Percentiles rank a stretch among this genome's conserved stretches.
Evolutionary conservation across 2,888 invertebrate species (phyloP).

Genomic region (Pyrrhosoma nymphula): DNA sequence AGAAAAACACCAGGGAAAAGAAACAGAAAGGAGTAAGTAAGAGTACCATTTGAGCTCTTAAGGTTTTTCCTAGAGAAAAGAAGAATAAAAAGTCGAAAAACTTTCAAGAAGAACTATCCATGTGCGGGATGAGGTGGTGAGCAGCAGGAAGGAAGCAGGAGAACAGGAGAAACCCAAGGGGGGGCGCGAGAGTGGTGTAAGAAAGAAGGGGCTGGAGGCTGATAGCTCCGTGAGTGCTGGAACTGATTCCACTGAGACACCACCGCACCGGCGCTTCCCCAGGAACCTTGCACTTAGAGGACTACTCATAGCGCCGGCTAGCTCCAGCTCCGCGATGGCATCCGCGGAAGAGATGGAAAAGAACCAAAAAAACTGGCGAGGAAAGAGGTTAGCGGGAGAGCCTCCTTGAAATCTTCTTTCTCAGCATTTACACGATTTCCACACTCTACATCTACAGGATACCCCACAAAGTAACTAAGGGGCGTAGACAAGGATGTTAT

Average conservation of each 20-base stretch:
- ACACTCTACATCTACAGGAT: no score
- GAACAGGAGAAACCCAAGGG: background rate
- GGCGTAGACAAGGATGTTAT: no score
- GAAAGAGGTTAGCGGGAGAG: background rate
- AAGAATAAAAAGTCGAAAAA: background rate
- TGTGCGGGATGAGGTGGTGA: background rate
- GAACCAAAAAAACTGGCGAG: background rate
- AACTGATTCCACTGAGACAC: background rate
- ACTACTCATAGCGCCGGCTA: background rate
- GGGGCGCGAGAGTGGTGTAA: background rate
- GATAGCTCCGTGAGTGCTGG: background rate
- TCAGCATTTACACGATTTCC: no score
- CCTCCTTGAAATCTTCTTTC: background rate
- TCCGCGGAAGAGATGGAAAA: background rate
- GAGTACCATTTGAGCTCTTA: constrained; percentile 13
- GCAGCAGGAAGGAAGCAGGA: background rate
- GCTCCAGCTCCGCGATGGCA: background rate
- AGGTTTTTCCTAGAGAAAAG: background rate
- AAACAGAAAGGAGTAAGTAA: background rate
- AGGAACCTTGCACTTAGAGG: background rate
- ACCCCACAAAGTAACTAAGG: no score
- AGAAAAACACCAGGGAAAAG: background rate
- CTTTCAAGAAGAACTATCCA: background rate
- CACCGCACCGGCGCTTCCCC: background rate
- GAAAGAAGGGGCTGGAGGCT: background rate